phyloP scores from a whole-genome alignment of 2,888 invertebrate species.

The Orthosia cruda region DNA sequence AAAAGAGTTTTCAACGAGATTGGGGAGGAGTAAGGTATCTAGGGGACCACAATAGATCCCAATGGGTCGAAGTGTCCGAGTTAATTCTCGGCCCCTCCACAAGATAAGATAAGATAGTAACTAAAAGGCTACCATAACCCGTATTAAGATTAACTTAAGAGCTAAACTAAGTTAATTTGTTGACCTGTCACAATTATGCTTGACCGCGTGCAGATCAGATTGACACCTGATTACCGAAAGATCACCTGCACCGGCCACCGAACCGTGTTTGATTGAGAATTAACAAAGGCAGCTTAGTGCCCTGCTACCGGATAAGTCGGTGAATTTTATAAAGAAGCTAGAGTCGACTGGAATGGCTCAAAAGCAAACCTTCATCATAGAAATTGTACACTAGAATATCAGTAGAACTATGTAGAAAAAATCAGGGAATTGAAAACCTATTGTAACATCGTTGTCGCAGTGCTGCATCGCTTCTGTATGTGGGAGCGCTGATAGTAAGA shows the following conservation, averaged over 20 bases:
- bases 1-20: no score
- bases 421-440: background rate
- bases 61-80: no score
- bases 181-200: background rate
- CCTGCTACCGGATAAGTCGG: background rate
- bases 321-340: background rate
- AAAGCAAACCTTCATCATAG: background rate
- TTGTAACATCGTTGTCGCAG: background rate
- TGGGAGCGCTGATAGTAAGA: background rate
- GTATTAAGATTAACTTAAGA: background rate
- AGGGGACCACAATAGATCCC: no score
- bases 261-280: conserved; percentile 36
- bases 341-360: background rate
- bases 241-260: conserved; percentile 16
- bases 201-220: background rate
- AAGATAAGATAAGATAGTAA: no score
- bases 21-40: no score
- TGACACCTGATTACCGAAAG: no score
- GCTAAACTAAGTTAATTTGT: background rate
- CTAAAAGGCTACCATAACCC: background rate
- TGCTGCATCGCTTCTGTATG: background rate
- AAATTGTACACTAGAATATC: background rate
- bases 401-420: background rate
- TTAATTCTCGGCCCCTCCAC: no score
- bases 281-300: conserved; percentile 11